phyloP scores from a whole-genome alignment of 2,113 vertebrate genomes.

The Boulengeromyrus knoepffleri region DNA sequence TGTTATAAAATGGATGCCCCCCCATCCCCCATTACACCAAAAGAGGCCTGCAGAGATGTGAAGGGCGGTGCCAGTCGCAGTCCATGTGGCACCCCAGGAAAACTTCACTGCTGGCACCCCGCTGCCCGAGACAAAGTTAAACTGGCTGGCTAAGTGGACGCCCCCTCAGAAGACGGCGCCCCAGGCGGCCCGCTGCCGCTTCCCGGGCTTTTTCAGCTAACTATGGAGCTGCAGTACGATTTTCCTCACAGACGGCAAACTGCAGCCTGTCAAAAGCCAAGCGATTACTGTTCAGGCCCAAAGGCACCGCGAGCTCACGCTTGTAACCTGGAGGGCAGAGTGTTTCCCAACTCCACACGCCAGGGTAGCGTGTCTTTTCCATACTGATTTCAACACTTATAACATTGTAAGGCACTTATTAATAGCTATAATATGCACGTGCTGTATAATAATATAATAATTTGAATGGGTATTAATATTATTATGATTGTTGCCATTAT shows the following conservation, averaged over 20 bases:
- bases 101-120: not conserved
- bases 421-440: not conserved
- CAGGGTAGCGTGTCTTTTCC: not conserved
- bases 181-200: not conserved
- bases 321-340: not conserved
- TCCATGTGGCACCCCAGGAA: not conserved
- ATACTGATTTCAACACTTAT: not conserved
- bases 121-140: not conserved
- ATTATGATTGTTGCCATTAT: not conserved
- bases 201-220: not conserved
- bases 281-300: not conserved
- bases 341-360: not conserved
- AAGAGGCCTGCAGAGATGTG: not conserved
- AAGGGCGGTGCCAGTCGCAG: not conserved
- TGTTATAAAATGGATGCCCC: not conserved
- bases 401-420: not conserved
- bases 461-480: not conserved
- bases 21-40: not conserved
- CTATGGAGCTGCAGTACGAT: not conserved
- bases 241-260: not conserved
- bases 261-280: not conserved
- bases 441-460: not conserved
- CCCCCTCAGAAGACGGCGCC: not conserved
- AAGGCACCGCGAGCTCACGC: not conserved
- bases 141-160: not conserved